Percentiles rank a stretch among this genome's conserved stretches.
phyloP scores from a whole-genome alignment of 2,888 invertebrate genomes.

The Eupelmus urozonus region DNA sequence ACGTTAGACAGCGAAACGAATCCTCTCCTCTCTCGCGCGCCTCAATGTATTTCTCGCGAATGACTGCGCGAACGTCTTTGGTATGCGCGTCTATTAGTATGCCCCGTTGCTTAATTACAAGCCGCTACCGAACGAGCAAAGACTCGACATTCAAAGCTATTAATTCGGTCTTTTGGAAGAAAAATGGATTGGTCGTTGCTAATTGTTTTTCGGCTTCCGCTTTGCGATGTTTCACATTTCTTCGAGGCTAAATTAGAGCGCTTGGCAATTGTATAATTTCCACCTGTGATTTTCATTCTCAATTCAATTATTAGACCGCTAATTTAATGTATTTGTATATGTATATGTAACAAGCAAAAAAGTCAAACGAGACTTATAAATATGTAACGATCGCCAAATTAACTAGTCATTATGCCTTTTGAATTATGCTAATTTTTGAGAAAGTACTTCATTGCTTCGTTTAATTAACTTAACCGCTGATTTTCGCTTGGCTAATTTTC shows the following conservation, averaged over 20 bases:
- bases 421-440: neutral
- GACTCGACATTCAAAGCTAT: neutral
- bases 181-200: too few relatives aligned
- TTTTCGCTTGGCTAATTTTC: too few relatives aligned
- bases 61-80: slow-evolving; percentile 25
- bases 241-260: neutral
- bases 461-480: too few relatives aligned
- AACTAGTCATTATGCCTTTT: neutral
- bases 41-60: neutral
- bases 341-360: neutral
- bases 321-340: neutral
- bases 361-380: neutral
- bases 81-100: slow-evolving; percentile 46
- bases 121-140: neutral
- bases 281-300: slow-evolving; percentile 24
- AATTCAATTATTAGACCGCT: slow-evolving; percentile 25
- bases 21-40: slow-evolving; percentile 13
- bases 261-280: neutral
- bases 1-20: slow-evolving; percentile 67
- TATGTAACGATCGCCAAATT: neutral
- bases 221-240: neutral
- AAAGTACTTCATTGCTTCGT: too few relatives aligned
- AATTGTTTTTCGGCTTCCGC: too few relatives aligned
- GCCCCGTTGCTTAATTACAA: slow-evolving; percentile 45
- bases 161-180: slow-evolving; percentile 3